These are phyloP conservation scores for Oedothorax gibbosus DNA, from an alignment of 1,140 invertebrate species.

Conservation along the genomic window DNA sequence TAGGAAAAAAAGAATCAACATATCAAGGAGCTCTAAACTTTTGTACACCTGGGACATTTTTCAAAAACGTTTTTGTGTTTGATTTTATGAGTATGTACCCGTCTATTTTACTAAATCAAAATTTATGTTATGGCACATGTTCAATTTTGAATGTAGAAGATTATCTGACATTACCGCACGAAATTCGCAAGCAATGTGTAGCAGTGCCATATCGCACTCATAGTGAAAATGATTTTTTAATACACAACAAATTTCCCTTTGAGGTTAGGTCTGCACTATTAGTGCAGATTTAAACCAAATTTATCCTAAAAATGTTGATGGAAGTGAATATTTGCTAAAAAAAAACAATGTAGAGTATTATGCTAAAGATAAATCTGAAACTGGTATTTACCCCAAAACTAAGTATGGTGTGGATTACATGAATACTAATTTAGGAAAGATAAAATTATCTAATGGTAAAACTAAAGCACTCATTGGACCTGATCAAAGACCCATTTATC, in stretches of 20 bases:
- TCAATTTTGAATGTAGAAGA: not conserved
- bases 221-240: slow-evolving; percentile 21
- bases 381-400: too few relatives aligned
- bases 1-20: slow-evolving; percentile 9
- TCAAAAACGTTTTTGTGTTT: slow-evolving; percentile 17
- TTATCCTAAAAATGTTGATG: too few relatives aligned
- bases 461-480: too few relatives aligned
- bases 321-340: too few relatives aligned
- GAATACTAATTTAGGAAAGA: too few relatives aligned
- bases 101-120: slow-evolving; percentile 28
- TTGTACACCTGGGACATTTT: not conserved
- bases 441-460: too few relatives aligned
- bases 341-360: too few relatives aligned
- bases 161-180: slow-evolving; percentile 9
- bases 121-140: slow-evolving; percentile 12
- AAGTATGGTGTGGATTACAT: too few relatives aligned
- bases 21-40: slow-evolving; percentile 32
- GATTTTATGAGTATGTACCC: slow-evolving; percentile 40
- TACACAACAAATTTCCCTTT: slow-evolving; percentile 1
- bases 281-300: too few relatives aligned
- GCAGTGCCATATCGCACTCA: slow-evolving; percentile 20
- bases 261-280: too few relatives aligned
- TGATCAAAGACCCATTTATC: too few relatives aligned
- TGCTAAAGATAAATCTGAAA: too few relatives aligned
- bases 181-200: not conserved